A percentile compares a stretch with the other conserved stretches of the same genome.
phyloP scores from a whole-genome alignment of 2,888 invertebrate species.

The Deilephila elpenor region DNA sequence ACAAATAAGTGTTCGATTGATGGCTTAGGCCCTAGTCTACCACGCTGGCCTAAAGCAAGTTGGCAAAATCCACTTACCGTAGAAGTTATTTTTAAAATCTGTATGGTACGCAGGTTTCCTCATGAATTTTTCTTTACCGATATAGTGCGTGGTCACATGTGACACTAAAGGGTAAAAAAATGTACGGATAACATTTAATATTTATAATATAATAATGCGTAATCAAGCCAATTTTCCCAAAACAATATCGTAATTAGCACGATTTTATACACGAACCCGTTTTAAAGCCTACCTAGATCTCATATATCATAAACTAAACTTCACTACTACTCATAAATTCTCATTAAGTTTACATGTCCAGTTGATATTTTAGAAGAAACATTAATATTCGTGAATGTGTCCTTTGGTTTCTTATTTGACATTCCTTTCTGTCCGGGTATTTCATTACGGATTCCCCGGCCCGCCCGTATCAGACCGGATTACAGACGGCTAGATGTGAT shows the following conservation, averaged over 20 bases:
- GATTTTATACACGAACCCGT: neutral
- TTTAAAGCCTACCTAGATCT: neutral
- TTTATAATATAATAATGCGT: neutral
- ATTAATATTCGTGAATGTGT: constrained; percentile 53
- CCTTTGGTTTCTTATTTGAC: constrained; percentile 60
- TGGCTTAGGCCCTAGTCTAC: no score
- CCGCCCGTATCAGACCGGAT: neutral
- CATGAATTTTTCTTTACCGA: no score
- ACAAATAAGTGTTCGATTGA: no score
- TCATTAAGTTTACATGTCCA: constrained; percentile 38
- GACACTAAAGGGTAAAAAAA: no score
- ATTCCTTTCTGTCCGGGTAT: constrained; percentile 58
- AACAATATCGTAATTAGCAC: neutral
- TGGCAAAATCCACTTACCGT: no score
- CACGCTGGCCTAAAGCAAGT: no score
- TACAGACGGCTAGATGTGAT: constrained; percentile 10
- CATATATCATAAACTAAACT: constrained; percentile 3
- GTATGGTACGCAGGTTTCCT: no score
- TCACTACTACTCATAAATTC: constrained; percentile 29
- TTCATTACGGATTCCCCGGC: constrained; percentile 61
- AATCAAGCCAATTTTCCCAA: neutral
- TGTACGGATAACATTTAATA: no score
- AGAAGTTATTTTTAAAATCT: no score
- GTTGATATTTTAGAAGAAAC: constrained; percentile 57
- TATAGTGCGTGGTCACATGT: neutral